phyloP scores from a whole-genome alignment of 2,113 vertebrate species.

The Polypterus senegalus region DNA sequence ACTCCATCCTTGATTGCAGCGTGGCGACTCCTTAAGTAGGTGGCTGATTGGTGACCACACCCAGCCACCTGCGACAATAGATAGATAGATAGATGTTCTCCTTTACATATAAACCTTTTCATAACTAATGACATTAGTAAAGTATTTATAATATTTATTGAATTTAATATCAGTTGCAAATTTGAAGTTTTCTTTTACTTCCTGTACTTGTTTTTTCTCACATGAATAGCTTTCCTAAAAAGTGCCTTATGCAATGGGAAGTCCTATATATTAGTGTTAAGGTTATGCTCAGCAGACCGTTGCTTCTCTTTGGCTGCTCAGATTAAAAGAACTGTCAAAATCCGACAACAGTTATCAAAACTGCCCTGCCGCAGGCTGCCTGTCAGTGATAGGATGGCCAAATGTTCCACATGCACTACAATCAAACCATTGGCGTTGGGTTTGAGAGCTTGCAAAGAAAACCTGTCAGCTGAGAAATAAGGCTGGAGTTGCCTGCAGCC shows the following conservation, averaged over 20 bases:
- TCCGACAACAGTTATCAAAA: constrained; percentile 52
- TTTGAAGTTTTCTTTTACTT: too few species aligned
- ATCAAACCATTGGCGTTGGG: constrained; percentile 44
- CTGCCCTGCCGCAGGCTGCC: constrained; percentile 37
- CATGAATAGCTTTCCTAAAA: constrained; percentile 4
- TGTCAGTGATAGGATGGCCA: constrained; percentile 46
- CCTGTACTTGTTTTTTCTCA: not conserved
- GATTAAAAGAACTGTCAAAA: constrained; percentile 42
- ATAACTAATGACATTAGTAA: too few species aligned
- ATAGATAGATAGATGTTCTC: too few species aligned
- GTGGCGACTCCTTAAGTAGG: too few species aligned
- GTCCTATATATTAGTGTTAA: constrained; percentile 4
- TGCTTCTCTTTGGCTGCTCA: constrained; percentile 26
- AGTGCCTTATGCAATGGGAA: constrained; percentile 12
- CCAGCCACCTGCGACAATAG: too few species aligned
- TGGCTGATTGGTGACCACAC: too few species aligned
- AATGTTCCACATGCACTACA: constrained; percentile 45
- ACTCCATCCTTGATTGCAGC: too few species aligned
- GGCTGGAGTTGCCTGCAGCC: constrained; percentile 41
- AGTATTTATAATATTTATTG: too few species aligned
- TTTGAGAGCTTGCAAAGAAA: constrained; percentile 50
- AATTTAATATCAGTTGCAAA: too few species aligned
- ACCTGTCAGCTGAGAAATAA: constrained; percentile 50
- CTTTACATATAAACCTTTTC: too few species aligned
- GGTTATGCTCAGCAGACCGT: constrained; percentile 11